Conservation (phyloP, 2,113 vertebrate genomes). For the Stegostoma tigrinum region DNA sequence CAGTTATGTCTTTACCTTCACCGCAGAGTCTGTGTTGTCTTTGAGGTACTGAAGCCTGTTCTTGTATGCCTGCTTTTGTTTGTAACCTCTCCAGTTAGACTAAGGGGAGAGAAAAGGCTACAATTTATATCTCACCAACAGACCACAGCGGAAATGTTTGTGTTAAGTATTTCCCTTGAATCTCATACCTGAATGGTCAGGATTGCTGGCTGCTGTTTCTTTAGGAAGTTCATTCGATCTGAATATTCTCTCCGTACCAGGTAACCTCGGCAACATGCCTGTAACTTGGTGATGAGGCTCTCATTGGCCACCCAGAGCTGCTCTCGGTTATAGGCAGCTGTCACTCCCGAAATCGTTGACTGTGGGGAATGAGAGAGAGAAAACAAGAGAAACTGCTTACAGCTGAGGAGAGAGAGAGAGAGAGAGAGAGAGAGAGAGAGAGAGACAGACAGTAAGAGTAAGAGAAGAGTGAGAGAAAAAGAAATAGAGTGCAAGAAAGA, state of each 20-base stretch:
- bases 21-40: conserved; percentile 69
- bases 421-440: not conserved
- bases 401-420: not conserved
- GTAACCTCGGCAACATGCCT: conserved; percentile 85
- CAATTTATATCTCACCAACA: not conserved
- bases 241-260: conserved; percentile 71
- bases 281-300: conserved; percentile 76
- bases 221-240: conserved; percentile 73
- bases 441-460: not conserved
- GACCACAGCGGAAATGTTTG: not conserved
- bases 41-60: conserved; percentile 69
- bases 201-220: conserved; percentile 79
- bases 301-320: conserved; percentile 95
- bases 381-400: not conserved
- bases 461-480: not conserved
- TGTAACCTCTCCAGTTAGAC: conserved; percentile 88
- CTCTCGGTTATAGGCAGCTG: conserved; percentile 87
- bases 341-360: conserved; percentile 84
- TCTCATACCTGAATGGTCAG: conserved; percentile 79
- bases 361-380: conserved; percentile 38
- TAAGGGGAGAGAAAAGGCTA: conserved; percentile 46
- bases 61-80: conserved; percentile 78
- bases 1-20: conserved; percentile 67
- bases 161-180: not conserved
- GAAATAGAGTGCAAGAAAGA: not conserved